Percentiles rank a stretch among this genome's conserved stretches.
phyloP scores from a whole-genome alignment of 2,113 vertebrate species.

The Phocoena sinus region DNA sequence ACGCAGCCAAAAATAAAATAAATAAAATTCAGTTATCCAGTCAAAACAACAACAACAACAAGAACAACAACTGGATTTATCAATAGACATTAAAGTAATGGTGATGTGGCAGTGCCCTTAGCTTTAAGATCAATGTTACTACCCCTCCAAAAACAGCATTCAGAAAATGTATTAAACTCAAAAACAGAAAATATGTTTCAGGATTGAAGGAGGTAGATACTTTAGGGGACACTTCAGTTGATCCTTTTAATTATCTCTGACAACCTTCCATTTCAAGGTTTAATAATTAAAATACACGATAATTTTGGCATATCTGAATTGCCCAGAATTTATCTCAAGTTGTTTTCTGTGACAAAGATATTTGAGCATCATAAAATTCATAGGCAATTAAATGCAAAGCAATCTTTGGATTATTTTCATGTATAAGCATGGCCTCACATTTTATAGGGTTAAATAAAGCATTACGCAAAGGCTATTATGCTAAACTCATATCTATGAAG shows the following conservation, averaged over 20 bases:
- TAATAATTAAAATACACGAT: conserved; percentile 30
- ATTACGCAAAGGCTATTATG: not conserved
- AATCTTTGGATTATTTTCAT: conserved; percentile 35
- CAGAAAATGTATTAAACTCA: conserved; percentile 6
- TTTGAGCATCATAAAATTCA: conserved; percentile 22
- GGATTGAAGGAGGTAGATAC: not conserved
- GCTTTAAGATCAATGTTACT: not conserved
- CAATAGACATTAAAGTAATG: not conserved
- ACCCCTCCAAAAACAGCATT: not conserved
- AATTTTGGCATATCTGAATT: not conserved
- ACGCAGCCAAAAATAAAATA: too few species aligned
- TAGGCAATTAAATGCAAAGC: conserved; percentile 1
- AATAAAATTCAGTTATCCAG: too few species aligned
- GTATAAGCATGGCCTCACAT: not conserved
- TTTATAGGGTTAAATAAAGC: conserved; percentile 16
- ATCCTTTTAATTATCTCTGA: conserved; percentile 12
- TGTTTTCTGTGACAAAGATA: conserved; percentile 25
- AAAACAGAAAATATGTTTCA: not conserved
- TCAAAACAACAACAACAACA: too few species aligned
- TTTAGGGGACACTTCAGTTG: not conserved
- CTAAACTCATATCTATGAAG: not conserved
- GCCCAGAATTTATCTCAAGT: not conserved
- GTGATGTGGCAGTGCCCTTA: not conserved
- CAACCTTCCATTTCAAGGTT: not conserved
- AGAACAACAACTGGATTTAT: not conserved